Evolutionary conservation across 1,140 invertebrate genomes (phyloP).

Genomic region (Drosophila parabipectinata): DNA sequence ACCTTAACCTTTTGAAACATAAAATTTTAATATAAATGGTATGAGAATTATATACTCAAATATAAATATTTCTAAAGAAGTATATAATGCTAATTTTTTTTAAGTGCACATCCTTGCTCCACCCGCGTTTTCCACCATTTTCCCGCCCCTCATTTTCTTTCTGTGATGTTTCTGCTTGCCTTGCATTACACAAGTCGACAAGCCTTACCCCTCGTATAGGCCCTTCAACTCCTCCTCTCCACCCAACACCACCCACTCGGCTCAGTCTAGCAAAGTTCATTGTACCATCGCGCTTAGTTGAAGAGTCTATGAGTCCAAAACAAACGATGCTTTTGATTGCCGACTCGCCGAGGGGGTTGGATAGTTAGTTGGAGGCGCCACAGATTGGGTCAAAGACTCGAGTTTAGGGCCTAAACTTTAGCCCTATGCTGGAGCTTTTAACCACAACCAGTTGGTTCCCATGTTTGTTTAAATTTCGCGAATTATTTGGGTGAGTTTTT

Average conservation of each 20-base stretch:
- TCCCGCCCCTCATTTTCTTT: not conserved
- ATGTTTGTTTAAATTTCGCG: constrained; percentile 21
- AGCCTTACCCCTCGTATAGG: constrained; percentile 22
- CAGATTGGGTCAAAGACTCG: constrained; percentile 54
- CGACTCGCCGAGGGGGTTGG: constrained; percentile 38
- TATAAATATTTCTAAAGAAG: no score
- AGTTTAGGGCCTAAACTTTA: constrained; percentile 17
- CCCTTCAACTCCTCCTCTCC: not conserved
- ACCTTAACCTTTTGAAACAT: no score
- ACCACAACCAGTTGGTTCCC: constrained; percentile 18
- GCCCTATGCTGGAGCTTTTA: no score
- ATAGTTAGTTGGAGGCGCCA: constrained; percentile 24
- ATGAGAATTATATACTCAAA: no score
- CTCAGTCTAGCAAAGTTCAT: constrained; percentile 64
- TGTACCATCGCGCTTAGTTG: constrained; percentile 75
- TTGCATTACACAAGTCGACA: constrained; percentile 62
- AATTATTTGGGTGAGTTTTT: not conserved
- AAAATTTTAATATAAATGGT: no score
- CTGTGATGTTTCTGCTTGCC: constrained; percentile 60
- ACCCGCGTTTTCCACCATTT: constrained; percentile 7
- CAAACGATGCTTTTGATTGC: constrained; percentile 78
- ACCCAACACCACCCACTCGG: constrained; percentile 11
- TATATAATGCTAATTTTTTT: no score
- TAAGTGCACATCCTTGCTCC: constrained; percentile 14
- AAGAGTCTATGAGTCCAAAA: constrained; percentile 73